Conservation (phyloP, 2,113 vertebrate species). For the Tonatia bakeri region DNA sequence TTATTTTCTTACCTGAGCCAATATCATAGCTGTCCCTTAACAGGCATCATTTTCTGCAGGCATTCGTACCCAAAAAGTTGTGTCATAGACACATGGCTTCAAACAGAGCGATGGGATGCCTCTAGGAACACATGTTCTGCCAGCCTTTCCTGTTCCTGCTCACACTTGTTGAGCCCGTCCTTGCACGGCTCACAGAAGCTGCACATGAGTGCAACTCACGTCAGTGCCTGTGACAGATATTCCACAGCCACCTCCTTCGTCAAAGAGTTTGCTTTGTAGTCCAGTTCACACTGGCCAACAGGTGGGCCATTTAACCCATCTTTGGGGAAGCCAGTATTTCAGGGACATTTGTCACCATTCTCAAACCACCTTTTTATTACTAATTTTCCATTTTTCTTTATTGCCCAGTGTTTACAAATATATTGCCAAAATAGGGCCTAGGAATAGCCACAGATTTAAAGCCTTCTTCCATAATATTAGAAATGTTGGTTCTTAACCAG, state of each 20-base stretch:
- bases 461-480: background rate
- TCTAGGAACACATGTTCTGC: background rate
- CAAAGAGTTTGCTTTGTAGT: background rate
- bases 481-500: background rate
- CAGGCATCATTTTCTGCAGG: background rate
- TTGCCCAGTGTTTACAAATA: background rate
- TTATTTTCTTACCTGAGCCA: background rate
- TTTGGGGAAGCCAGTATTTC: background rate
- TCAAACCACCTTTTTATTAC: background rate
- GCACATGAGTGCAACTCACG: fast-evolving
- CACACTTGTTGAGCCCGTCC: background rate
- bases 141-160: background rate
- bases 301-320: background rate
- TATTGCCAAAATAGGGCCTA: background rate
- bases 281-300: background rate
- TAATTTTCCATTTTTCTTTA: background rate
- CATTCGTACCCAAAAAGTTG: background rate
- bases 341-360: background rate
- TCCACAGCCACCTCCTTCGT: background rate
- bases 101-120: background rate
- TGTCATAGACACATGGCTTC: background rate
- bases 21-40: background rate
- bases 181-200: background rate
- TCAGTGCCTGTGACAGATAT: background rate
- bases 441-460: background rate